Evolutionary conservation across 2,888 invertebrate genomes (phyloP), one percentile per base, ranked within the genome.

Genomic region (Drosophila colorata): DNA sequence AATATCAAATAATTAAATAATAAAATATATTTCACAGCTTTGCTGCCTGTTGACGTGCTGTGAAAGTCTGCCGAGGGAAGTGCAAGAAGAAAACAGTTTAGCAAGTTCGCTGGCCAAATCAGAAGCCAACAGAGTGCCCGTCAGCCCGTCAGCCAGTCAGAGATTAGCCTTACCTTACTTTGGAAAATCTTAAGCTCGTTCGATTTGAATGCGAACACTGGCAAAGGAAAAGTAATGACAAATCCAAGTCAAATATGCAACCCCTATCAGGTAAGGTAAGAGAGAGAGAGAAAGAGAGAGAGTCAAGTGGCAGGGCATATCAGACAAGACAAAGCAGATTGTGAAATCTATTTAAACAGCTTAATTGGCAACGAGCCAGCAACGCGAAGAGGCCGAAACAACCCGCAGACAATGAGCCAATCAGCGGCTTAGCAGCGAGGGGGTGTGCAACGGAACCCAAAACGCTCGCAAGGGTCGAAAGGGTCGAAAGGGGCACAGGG

Each of bases 171-270:
- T 80, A 72, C 61, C 64, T 74, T 69, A 60, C 69, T 68, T 72
- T 64, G 59, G 67, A 44, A 84, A 84, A 84, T 84, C 83, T 86
- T 87, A 84, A 84, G 87, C 87, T 73, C 65, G 67, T 87, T 84
- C 84, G 78, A 87, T 84, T 84, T 81, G 69, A 75, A 69, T 78
- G 49, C 67, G 55, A 59, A 44, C 60, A 58, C 65, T 72, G 71
- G 46, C 33, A 43, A 51, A 43, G 48, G 41, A 47, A 66, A 74
- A 63, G 75, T 80, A 79, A 78, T 79, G 89, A 87, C 89, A 89
- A 89, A 90, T 89, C 89, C 89, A 88, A 89, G 88, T 89, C 85
- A 88, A 84, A 87, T 83, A 87, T 82, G 80, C 66, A 77, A 81
- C 66, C 79, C 57, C 48, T 52, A 28, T 23, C 25, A 7, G 7